phyloP scores from a whole-genome alignment of 2,113 vertebrate species.

The Carollia perspicillata region DNA sequence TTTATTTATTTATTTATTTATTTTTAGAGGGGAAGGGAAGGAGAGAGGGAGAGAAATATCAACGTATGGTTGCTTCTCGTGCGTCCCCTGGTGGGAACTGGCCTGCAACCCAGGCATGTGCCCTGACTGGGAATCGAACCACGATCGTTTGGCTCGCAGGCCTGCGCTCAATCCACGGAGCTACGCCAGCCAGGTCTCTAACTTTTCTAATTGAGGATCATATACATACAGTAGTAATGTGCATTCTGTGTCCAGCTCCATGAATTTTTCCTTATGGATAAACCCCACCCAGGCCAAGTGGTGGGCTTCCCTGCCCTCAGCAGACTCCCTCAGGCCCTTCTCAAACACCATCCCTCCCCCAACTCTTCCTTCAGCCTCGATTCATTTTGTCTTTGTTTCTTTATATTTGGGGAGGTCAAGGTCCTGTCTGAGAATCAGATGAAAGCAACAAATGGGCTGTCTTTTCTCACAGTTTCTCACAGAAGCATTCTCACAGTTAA shows the following conservation, averaged over 20 bases:
- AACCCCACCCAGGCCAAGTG: not conserved
- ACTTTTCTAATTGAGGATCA: not conserved
- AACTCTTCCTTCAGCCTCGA: not conserved
- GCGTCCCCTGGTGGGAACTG: no score
- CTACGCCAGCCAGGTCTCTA: no score
- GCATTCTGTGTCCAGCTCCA: not conserved
- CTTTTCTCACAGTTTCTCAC: no score
- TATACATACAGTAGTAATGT: no score
- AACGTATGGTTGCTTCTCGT: no score
- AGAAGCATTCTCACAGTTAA: not conserved
- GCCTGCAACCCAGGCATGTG: no score
- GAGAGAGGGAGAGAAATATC: no score
- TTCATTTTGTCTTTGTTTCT: not conserved
- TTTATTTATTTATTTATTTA: no score
- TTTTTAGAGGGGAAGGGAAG: no score
- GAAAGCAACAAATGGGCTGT: not conserved
- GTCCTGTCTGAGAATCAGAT: not conserved
- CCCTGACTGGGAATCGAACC: no score
- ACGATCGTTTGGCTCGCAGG: no score
- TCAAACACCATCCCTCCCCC: not conserved
- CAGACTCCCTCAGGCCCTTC: not conserved
- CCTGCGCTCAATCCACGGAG: no score
- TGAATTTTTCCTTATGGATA: not conserved
- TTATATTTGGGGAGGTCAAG: not conserved
- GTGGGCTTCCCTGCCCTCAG: not conserved